Evolutionary conservation across 2,888 invertebrate genomes (phyloP).

Genomic region (Oxyscelio sp.): DNA sequence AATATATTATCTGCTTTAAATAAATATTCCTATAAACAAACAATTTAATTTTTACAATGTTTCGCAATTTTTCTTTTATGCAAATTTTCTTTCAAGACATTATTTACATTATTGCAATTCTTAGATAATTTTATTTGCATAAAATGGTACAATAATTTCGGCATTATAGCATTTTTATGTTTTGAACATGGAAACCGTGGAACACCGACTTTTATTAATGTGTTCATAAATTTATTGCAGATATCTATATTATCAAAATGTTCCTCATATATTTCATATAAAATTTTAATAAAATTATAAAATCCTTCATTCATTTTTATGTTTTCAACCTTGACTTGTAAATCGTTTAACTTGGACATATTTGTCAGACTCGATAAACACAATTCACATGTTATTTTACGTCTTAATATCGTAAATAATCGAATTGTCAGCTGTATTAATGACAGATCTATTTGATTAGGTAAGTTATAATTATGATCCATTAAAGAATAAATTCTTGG

Average conservation of each 20-base stretch:
- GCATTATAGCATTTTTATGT: slow-evolving; percentile 1
- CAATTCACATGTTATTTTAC: background rate
- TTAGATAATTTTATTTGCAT: background rate
- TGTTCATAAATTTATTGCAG: background rate
- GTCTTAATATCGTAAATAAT: slow-evolving; percentile 5
- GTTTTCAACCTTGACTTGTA: background rate
- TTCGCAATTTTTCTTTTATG: too few species aligned
- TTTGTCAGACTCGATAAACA: background rate
- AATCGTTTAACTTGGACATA: background rate
- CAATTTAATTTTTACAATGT: too few species aligned
- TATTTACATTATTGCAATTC: background rate
- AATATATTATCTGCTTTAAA: too few species aligned
- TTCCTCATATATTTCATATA: slow-evolving; percentile 1
- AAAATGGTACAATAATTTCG: background rate
- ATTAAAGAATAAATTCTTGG: background rate
- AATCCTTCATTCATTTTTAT: background rate
- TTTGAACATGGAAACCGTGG: background rate
- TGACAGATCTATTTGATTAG: background rate
- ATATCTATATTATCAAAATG: background rate
- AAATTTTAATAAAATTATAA: background rate
- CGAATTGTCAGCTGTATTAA: background rate
- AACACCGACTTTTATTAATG: background rate
- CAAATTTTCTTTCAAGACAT: background rate
- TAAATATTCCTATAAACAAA: too few species aligned
- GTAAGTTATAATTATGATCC: background rate